Conservation (phyloP, 2,797 vertebrate species). For the Acrocephalus scirpaceus region DNA sequence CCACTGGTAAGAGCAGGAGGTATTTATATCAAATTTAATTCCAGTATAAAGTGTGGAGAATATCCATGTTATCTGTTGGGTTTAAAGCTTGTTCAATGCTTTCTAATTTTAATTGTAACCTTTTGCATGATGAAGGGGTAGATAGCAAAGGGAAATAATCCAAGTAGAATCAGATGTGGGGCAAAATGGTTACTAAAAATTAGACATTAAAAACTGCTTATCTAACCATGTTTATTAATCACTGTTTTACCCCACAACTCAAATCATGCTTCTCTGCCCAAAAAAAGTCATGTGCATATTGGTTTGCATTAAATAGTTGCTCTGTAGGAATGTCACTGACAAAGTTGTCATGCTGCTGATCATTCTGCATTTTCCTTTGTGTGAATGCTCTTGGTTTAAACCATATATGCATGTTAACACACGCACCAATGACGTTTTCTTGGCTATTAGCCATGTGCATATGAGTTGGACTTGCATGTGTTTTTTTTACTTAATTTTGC, state of each 20-base stretch:
- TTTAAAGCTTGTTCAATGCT: slow-evolving; percentile 76
- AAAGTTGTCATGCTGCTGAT: slow-evolving; percentile 65
- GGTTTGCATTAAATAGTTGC: slow-evolving; percentile 74
- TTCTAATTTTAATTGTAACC: slow-evolving; percentile 72
- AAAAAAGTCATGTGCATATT: slow-evolving; percentile 74
- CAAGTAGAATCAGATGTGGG: slow-evolving; percentile 66
- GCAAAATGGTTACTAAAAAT: slow-evolving; percentile 67
- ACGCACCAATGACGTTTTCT: slow-evolving; percentile 54
- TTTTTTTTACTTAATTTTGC: slow-evolving; percentile 79
- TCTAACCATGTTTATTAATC: slow-evolving; percentile 17
- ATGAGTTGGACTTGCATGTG: slow-evolving; percentile 75
- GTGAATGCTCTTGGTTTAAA: slow-evolving; percentile 71
- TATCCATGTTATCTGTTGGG: slow-evolving; percentile 77
- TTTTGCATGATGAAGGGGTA: slow-evolving; percentile 78
- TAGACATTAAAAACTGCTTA: slow-evolving; percentile 33
- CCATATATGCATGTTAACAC: slow-evolving; percentile 74
- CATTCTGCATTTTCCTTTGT: slow-evolving; percentile 72
- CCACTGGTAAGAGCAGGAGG: slow-evolving; percentile 97
- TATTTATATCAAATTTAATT: slow-evolving; percentile 87
- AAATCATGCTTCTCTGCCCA: slow-evolving; percentile 53
- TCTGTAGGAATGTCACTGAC: slow-evolving; percentile 72
- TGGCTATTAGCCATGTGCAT: slow-evolving; percentile 71
- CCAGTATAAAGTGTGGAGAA: slow-evolving; percentile 79
- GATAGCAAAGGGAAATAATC: slow-evolving; percentile 57
- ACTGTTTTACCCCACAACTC: slow-evolving; percentile 64